These are phyloP conservation scores for Prinia subflava DNA, from an alignment of 2,113 vertebrate genomes.

Conservation along the genomic window DNA sequence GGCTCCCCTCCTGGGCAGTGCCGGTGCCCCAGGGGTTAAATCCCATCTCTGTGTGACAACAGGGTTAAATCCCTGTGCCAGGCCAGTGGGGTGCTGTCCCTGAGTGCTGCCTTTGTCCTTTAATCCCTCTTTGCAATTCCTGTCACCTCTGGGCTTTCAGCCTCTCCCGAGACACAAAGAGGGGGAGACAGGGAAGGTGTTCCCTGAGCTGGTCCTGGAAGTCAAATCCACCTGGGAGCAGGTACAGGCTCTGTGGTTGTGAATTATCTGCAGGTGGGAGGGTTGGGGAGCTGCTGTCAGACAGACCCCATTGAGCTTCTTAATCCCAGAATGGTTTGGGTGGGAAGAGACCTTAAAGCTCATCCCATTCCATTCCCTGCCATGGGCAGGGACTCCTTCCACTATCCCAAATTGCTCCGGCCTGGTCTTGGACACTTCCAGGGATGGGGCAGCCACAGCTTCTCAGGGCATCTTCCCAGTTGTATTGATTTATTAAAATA, in stretches of 20 bases:
- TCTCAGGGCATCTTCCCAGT: too few relatives aligned
- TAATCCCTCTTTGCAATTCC: conserved; percentile 15
- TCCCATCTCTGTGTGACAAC: not conserved
- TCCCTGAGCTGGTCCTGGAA: not conserved
- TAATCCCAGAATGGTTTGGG: too few relatives aligned
- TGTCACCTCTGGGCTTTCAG: not conserved
- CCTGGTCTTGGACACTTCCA: too few relatives aligned
- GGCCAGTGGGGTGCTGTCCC: not conserved
- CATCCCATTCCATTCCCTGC: too few relatives aligned
- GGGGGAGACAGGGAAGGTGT: not conserved
- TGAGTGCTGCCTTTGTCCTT: not conserved
- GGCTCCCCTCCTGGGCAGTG: not conserved
- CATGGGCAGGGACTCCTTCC: too few relatives aligned
- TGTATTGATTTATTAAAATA: too few relatives aligned
- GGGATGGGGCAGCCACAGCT: too few relatives aligned
- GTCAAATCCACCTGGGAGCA: not conserved
- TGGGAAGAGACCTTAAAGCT: too few relatives aligned
- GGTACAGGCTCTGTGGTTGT: not conserved
- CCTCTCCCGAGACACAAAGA: not conserved
- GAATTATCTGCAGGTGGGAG: accelerated
- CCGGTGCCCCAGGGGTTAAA: not conserved
- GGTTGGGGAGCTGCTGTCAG: not conserved
- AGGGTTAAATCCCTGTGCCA: not conserved
- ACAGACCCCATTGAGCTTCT: not conserved
- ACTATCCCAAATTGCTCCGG: too few relatives aligned